Evolutionary conservation across 2,888 invertebrate species (phyloP).

Genomic region (Ennomos fuscantarius): DNA sequence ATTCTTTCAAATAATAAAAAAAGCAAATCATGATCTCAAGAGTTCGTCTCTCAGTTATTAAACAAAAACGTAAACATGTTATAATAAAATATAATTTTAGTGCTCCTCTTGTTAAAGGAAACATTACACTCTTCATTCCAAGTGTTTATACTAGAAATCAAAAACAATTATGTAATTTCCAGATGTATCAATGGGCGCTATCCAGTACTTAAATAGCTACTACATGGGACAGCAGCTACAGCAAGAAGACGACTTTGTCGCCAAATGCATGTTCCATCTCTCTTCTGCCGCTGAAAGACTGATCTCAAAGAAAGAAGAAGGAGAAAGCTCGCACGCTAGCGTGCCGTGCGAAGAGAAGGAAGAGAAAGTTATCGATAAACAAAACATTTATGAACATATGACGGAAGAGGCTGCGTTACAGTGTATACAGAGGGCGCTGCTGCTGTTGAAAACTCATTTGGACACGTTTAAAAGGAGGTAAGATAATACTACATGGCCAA

Average conservation of each 20-base stretch:
- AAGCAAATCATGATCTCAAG: too few species aligned
- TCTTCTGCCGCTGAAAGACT: slow-evolving; percentile 93
- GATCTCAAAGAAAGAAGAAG: slow-evolving; percentile 66
- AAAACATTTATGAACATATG: slow-evolving; percentile 79
- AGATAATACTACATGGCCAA: too few species aligned
- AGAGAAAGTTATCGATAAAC: slow-evolving; percentile 69
- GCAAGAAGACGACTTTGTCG: slow-evolving; percentile 96
- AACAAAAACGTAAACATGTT: too few species aligned
- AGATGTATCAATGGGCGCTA: slow-evolving; percentile 97
- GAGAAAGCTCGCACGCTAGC: slow-evolving; percentile 44
- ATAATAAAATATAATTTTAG: too few species aligned
- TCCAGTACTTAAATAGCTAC: slow-evolving; percentile 96
- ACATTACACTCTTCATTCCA: background rate
- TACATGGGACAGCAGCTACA: slow-evolving; percentile 97
- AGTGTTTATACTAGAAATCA: too few species aligned
- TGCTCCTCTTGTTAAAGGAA: background rate
- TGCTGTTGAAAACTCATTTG: slow-evolving; percentile 95
- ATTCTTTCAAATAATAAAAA: too few species aligned
- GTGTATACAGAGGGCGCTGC: slow-evolving; percentile 95
- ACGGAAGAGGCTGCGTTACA: slow-evolving; percentile 92
- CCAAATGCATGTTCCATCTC: slow-evolving; percentile 96
- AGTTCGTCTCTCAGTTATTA: too few species aligned
- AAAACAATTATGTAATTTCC: slow-evolving; percentile 16
- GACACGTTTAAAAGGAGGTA: slow-evolving; percentile 94
- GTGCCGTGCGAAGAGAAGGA: slow-evolving; percentile 53